phyloP scores from a whole-genome alignment of 2,797 vertebrate genomes.

The Scolopax rusticola region DNA sequence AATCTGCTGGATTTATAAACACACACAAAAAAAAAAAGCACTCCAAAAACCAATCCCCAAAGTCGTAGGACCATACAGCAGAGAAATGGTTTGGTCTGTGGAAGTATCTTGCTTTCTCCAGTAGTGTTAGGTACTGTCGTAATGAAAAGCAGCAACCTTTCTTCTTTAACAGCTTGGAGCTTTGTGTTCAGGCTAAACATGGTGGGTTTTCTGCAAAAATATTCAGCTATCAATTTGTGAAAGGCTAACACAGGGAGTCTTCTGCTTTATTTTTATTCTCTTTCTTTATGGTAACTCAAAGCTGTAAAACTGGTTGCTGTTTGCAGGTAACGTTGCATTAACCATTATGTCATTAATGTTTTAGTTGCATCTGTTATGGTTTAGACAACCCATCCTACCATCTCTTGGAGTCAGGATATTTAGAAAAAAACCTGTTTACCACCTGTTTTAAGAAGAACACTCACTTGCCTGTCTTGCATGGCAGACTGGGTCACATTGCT shows the following conservation, averaged over 20 bases:
- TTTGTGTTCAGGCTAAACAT: not conserved
- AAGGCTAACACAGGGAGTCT: too few relatives aligned
- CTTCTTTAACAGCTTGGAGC: not conserved
- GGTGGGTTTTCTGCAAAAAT: not conserved
- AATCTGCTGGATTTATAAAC: not conserved
- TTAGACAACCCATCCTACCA: not conserved
- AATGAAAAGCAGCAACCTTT: not conserved
- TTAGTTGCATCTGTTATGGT: not conserved
- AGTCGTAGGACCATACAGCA: too few relatives aligned
- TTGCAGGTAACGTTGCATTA: not conserved
- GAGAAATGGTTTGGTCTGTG: not conserved
- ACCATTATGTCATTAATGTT: not conserved
- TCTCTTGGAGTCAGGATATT: not conserved
- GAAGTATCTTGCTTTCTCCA: not conserved
- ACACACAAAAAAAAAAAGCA: not conserved
- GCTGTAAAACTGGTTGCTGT: not conserved
- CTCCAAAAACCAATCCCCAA: not conserved
- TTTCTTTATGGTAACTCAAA: not conserved
- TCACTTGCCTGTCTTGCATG: not conserved
- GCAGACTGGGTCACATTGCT: not conserved
- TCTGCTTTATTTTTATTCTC: not conserved
- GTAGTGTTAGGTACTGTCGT: accelerated
- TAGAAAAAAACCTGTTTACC: not conserved
- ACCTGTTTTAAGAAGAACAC: not conserved
- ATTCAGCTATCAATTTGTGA: not conserved